A percentile compares a stretch with the other conserved stretches of the same genome.
Evolutionary conservation across 2,113 vertebrate species (phyloP).

Genomic region (Brachypteracias leptosomus): DNA sequence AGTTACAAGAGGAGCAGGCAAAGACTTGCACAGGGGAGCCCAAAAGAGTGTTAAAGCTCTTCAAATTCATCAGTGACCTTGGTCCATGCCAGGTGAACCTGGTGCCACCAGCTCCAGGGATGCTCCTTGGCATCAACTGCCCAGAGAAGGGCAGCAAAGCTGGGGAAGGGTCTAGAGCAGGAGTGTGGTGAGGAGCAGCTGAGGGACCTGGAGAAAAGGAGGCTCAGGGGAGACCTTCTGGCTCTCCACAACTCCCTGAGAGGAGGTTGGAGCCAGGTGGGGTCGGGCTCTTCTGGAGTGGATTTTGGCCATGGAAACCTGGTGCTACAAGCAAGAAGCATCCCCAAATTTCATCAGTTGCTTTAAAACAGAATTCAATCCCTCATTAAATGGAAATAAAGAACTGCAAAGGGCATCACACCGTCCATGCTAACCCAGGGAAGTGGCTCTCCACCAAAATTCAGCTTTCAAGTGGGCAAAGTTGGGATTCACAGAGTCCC

Average conservation of each 20-base stretch:
- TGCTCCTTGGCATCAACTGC: not conserved
- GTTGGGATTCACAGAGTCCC: accelerated
- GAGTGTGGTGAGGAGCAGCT: not conserved
- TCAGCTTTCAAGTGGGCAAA: not conserved
- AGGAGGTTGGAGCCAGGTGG: too few species aligned
- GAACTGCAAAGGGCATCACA: not conserved
- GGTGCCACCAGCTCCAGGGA: not conserved
- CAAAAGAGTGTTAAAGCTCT: too few species aligned
- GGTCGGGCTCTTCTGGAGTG: too few species aligned
- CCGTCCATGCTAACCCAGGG: accelerated
- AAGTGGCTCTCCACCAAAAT: not conserved
- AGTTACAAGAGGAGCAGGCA: not conserved
- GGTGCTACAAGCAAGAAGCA: not conserved
- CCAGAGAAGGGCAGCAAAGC: not conserved
- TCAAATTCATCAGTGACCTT: not conserved
- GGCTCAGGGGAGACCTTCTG: not conserved
- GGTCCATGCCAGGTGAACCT: not conserved
- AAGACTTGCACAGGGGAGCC: not conserved
- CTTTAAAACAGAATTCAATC: not conserved
- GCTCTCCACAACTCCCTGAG: too few species aligned
- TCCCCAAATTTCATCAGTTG: not conserved
- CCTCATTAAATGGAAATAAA: not conserved
- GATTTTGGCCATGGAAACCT: accelerated
- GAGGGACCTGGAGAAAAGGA: not conserved
- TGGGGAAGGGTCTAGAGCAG: not conserved